Evolutionary conservation across 2,113 vertebrate genomes (phyloP), one percentile per base, ranked within the genome.

Genomic region (Spea multiplicata): DNA sequence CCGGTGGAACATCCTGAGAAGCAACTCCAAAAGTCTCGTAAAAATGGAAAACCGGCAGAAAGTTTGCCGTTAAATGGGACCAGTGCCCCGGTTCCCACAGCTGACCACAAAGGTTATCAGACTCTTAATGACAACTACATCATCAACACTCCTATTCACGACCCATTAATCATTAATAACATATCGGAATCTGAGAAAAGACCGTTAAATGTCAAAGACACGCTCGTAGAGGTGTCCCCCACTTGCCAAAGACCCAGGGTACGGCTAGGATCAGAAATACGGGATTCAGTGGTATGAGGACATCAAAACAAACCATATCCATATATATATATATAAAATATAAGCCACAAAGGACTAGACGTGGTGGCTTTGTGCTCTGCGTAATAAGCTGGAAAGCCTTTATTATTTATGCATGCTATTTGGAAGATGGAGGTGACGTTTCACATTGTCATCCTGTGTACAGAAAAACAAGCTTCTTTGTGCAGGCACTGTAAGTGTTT

Each of bases 51-150:
- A 69, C 92, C 93, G 0, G 90, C 91, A 0, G 97, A 99, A 89
- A 96, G 90, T 86, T 86, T 95, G 64, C 96, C 96, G 0, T 91
- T 98, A 17, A 98, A 97, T 0, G 95, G 96, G 57, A 90, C 91
- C 55, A 87, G 86, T 9, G 85, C 91, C 17, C 89, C 95, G 0
- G 87, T 86, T 3, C 16, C 91, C 0, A 81, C 47, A 0, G 90
- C 93, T 0, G 96, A 98, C 82, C 96, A 97, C 88, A 96, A 94
- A 83, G 97, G 96, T 84, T 99, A 98, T 86, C 97, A 97, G 89
- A 92, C 97, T 65, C 92, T 98, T 65, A 93, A 94, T 0, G 95
- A 98, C 85, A 96, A 94, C 87, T 93, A 93, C 84, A 90, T 92
- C 2, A 92, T 90, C 76, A 93, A 91, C 87, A 93, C 93, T 14